phyloP scores from a whole-genome alignment of 2,888 invertebrate genomes.

The Hydraecia micacea region DNA sequence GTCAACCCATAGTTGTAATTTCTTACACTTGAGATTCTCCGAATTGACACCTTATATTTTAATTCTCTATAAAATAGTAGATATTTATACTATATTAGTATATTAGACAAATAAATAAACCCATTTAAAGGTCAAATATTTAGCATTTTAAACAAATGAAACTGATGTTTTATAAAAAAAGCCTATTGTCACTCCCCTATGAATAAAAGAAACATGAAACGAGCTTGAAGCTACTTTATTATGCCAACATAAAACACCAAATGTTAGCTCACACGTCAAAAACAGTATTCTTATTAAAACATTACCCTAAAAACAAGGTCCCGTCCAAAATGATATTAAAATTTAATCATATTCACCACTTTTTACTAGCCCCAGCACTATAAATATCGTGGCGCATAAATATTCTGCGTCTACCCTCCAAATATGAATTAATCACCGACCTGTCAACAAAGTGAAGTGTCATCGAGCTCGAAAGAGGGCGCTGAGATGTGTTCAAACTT shows the following conservation, averaged over 20 bases:
- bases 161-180: conserved; percentile 10
- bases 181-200: neutral
- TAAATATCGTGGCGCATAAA: conserved; percentile 71
- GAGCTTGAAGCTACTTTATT: conserved; percentile 5
- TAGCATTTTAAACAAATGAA: neutral
- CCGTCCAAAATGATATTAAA: conserved; percentile 54
- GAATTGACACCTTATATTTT: neutral
- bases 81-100: too few relatives aligned
- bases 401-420: conserved; percentile 74
- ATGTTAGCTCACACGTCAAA: conserved; percentile 29
- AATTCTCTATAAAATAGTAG: too few relatives aligned
- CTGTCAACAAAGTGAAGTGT: conserved; percentile 84
- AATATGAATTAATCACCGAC: conserved; percentile 83
- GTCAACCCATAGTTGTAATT: neutral
- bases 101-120: neutral
- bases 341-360: conserved; percentile 67
- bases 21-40: neutral
- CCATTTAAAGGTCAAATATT: neutral
- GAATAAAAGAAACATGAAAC: neutral
- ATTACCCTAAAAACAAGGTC: conserved; percentile 44
- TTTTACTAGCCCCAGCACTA: conserved; percentile 61
- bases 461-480: conserved; percentile 77
- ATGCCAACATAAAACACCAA: conserved; percentile 35
- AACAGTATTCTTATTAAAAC: conserved; percentile 49
- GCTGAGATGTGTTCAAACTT: conserved; percentile 69